A percentile compares a stretch with the other conserved stretches of the same genome.
These are phyloP conservation scores for Theocolax elegans DNA, from an alignment of 1,140 invertebrate species.

Conservation along the genomic window DNA sequence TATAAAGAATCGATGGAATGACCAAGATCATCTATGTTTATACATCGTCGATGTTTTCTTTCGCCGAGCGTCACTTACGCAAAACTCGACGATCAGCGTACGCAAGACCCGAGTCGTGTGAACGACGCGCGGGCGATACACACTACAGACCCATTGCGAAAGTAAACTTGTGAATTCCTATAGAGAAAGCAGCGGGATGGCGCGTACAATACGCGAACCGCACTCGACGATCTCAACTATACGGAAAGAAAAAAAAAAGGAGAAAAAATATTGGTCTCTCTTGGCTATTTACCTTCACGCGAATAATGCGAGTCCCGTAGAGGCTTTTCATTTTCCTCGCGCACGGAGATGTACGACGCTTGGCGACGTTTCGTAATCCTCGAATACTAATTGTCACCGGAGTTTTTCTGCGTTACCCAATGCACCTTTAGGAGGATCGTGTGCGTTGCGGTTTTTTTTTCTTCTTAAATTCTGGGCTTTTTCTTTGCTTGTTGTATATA, in stretches of 20 bases:
- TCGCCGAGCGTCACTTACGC: slow-evolving; percentile 13
- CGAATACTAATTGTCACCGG: slow-evolving; percentile 31
- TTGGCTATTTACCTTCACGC: no score
- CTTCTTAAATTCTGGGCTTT: not conserved
- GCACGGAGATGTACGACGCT: no score
- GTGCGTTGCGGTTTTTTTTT: not conserved
- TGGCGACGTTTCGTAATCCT: slow-evolving; percentile 11
- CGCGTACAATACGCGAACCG: not conserved
- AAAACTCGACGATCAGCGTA: slow-evolving; percentile 10
- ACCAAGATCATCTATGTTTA: slow-evolving; percentile 5
- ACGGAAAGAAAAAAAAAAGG: not conserved
- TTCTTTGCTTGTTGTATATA: slow-evolving; percentile 1
- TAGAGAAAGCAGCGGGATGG: slow-evolving; percentile 32
- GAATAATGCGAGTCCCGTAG: no score
- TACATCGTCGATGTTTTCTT: not conserved
- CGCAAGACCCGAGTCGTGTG: slow-evolving; percentile 19
- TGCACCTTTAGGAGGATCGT: not conserved
- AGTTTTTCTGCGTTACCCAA: slow-evolving; percentile 20
- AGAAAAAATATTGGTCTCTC: not conserved
- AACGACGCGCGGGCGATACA: slow-evolving; percentile 28
- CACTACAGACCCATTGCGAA: slow-evolving; percentile 23
- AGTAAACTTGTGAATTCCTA: slow-evolving; percentile 35
- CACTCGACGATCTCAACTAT: not conserved
- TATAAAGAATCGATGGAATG: not conserved
- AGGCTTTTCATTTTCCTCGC: no score